Evolutionary conservation across 2,113 vertebrate species (phyloP).

Genomic region (Clarias gariepinus): DNA sequence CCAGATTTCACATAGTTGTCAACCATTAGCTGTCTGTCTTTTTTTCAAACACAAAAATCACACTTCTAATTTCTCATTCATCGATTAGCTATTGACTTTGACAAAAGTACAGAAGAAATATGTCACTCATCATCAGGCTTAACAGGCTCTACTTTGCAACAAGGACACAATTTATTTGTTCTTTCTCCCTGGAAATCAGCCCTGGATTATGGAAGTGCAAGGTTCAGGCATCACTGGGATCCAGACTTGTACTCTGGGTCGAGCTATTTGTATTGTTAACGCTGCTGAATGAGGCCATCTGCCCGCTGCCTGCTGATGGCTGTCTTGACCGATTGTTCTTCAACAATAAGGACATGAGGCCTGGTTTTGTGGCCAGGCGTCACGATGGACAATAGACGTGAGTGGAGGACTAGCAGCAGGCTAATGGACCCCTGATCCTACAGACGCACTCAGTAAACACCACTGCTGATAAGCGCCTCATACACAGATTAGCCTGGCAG

Average conservation of each 20-base stretch:
- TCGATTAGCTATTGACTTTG: background rate
- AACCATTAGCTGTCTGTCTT: background rate
- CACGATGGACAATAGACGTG: slow-evolving; percentile 46
- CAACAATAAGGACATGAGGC: slow-evolving; percentile 57
- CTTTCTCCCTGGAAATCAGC: background rate
- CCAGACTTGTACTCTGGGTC: slow-evolving; percentile 4
- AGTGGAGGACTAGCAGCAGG: slow-evolving; percentile 29
- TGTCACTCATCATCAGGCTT: background rate
- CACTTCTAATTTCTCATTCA: background rate
- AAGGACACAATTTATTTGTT: slow-evolving; percentile 2
- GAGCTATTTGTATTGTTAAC: slow-evolving; percentile 44
- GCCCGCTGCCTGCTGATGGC: slow-evolving; percentile 52
- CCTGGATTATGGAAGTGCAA: slow-evolving; percentile 1
- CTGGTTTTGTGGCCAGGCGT: slow-evolving; percentile 53
- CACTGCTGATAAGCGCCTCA: slow-evolving; percentile 46
- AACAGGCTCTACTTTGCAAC: slow-evolving; percentile 13
- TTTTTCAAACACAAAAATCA: background rate
- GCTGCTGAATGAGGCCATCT: slow-evolving; percentile 56
- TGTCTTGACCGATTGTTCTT: slow-evolving; percentile 56
- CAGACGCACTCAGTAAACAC: slow-evolving; percentile 48
- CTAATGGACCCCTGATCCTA: slow-evolving; percentile 33
- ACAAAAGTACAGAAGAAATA: background rate
- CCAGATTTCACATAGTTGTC: slow-evolving; percentile 1
- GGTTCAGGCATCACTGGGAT: slow-evolving; percentile 3
- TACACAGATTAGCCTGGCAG: slow-evolving; percentile 50